Evolutionary conservation across 2,888 invertebrate genomes (phyloP), one percentile per base, ranked within the genome.

Genomic region (Corbicula japonica): DNA sequence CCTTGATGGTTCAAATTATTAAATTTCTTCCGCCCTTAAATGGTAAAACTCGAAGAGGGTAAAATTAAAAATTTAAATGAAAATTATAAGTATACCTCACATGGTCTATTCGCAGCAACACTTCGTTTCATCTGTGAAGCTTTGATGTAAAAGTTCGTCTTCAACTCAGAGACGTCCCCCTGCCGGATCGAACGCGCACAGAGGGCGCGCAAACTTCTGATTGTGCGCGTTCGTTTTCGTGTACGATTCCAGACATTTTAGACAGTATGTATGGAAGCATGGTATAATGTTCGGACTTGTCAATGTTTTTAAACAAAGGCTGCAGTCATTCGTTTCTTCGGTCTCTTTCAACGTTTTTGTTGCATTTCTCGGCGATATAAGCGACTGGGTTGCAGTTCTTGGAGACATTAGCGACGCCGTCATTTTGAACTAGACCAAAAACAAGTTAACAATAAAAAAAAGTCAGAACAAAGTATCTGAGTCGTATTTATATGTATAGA

Each of bases 61-160:
- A 18, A 21, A 46, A 23, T 6, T 23, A n/a, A 38, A 38, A 38
- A 38, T 38, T 12, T 38, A 12, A 38, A 12, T 38, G 18, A 38
- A 38, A 38, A 12, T 12, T 38, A 12, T 38, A 12, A 32, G 6
- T 70, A 50, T 38, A 84, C 84, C 73, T 84, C 80, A 61, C 86
- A 86, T 15, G 70, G 54, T 21, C 80, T 78, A 41, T 84, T 84
- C 2, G 80, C 76, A 8, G 80, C 79, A 38, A 69, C 69, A 5
- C 56, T n/a, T n/a, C n/a, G n/a, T 76, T 79, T 80, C 35, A 76
- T 76, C 60, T 78, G 74, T 1, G 84, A 84, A 2, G 86, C 86
- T 50, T 82, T 80, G 30, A 86, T 78, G 66, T 86, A 86, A 35
- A 84, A 84, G 54, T 86, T 86, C 54, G 86, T 84, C 82, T 84